Evolutionary conservation across 2,113 vertebrate genomes (phyloP).

Genomic region (Pelecanoides urinatrix): DNA sequence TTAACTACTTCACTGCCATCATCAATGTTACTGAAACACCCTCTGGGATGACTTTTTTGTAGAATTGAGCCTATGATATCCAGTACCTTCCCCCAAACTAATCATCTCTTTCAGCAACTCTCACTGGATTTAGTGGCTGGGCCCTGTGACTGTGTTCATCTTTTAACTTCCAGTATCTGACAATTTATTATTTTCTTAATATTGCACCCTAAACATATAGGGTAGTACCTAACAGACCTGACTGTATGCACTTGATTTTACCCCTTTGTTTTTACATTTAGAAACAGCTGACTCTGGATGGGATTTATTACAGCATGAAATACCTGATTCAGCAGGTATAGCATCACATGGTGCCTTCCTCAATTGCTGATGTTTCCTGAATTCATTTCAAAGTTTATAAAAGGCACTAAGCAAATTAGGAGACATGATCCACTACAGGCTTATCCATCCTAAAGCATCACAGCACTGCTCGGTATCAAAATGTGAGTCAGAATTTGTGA

Average conservation of each 20-base stretch:
- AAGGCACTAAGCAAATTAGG: neutral
- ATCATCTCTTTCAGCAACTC: neutral
- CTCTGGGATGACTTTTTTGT: neutral
- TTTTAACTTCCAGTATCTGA: neutral
- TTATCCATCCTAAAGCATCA: neutral
- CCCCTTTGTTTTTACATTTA: neutral
- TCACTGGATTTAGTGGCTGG: neutral
- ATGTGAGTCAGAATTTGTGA: neutral
- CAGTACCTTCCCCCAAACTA: neutral
- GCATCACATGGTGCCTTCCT: neutral
- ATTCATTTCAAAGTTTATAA: neutral
- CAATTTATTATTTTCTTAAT: neutral
- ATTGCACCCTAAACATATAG: neutral
- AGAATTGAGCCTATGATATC: neutral
- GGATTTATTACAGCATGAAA: conserved; percentile 4
- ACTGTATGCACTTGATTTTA: neutral
- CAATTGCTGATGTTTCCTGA: neutral
- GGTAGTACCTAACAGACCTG: neutral
- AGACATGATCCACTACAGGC: neutral
- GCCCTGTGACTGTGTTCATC: neutral
- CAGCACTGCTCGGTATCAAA: neutral
- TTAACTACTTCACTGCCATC: neutral
- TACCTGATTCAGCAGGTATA: neutral
- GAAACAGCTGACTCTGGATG: neutral
- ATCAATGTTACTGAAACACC: neutral